Base-by-base conservation (phyloP, 1,140 invertebrate genomes). In the Drosophila mojavensis region DNA sequence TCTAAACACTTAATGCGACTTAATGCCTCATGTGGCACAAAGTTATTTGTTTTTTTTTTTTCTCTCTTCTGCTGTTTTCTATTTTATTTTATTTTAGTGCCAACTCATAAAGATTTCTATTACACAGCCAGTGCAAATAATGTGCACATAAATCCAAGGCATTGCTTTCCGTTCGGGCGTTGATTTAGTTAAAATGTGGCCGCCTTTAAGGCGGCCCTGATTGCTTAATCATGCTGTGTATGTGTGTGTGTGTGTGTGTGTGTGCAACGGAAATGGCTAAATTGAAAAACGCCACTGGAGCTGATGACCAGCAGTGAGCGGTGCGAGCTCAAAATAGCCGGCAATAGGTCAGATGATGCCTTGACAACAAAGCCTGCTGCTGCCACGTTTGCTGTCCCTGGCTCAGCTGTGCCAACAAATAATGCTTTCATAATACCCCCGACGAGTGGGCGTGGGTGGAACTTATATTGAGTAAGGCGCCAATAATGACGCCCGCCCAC, bases 211-310 rank as follows among this genome's bases (percentile, higher is more conserved):
- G 45, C 70, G 66, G 39, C 53, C 20, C 43, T 86, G 82, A 86
- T 88, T 89, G 77, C 83, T 88, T 88, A 88, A 88, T 88, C 84
- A 83, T 88, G 83, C 89, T 54, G 79, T 69, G 69, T 78, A 61
- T 66, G 50, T 72, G 56, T 77, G 59, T 69, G 59, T 72, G 56
- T 77, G 63, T 55, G 75, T 69, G 59, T 68, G 56, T 77, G 63
- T 55, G 78, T 77, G 63, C 48, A 75, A 70, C 76, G 80, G 80
- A 88, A 89, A 84, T 83, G 54, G 77, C 73, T 67, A 89, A 80
- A 89, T 88, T 89, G 83, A 88, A 86, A 86, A 86, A 54, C 75
- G 67, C 75, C 82, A 78, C 75, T 88, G 82, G 83, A 76, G 66
- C 78, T 64, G 54, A n/a, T 63, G 54, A 33, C 53, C 55, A 62